These are phyloP conservation scores for Pangasius krempfi DNA, from an alignment of 2,797 vertebrate genomes.

Conservation along the genomic window DNA sequence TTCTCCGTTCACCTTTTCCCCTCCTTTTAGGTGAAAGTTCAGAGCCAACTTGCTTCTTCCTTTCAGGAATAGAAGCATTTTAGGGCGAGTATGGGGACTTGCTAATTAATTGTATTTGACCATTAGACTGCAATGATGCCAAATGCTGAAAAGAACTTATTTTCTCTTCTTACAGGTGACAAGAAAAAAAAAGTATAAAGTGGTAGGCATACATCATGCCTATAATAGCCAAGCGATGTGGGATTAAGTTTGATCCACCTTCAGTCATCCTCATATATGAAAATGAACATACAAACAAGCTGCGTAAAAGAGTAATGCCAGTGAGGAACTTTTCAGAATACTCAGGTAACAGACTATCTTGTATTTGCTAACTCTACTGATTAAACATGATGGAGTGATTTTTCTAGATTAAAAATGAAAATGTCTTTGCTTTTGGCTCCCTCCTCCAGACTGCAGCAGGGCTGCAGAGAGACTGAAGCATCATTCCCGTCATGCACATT, in stretches of 20 bases:
- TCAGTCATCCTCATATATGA: slow-evolving; percentile 87
- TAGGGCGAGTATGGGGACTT: neutral
- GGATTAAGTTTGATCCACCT: slow-evolving; percentile 85
- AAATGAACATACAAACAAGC: slow-evolving; percentile 67
- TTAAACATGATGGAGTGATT: neutral
- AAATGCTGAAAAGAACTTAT: neutral
- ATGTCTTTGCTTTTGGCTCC: neutral
- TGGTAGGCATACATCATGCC: slow-evolving; percentile 66
- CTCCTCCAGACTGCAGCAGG: slow-evolving; percentile 77
- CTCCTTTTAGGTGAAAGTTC: neutral
- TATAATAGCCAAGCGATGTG: slow-evolving; percentile 84
- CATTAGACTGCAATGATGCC: neutral
- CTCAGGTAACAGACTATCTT: slow-evolving; percentile 77
- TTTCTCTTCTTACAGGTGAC: neutral
- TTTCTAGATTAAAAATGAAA: neutral
- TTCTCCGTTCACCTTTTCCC: too few relatives aligned
- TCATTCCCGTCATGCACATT: slow-evolving; percentile 83
- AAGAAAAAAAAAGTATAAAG: neutral
- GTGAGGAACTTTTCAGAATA: slow-evolving; percentile 84
- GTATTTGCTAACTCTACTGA: neutral
- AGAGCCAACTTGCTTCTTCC: neutral
- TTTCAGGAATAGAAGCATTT: neutral
- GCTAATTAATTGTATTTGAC: neutral
- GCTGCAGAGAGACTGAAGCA: slow-evolving; percentile 90
- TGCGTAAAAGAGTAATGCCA: slow-evolving; percentile 87